These are phyloP conservation scores for Calliphora vomitoria DNA, from an alignment of 2,888 invertebrate species.

Conservation along the genomic window DNA sequence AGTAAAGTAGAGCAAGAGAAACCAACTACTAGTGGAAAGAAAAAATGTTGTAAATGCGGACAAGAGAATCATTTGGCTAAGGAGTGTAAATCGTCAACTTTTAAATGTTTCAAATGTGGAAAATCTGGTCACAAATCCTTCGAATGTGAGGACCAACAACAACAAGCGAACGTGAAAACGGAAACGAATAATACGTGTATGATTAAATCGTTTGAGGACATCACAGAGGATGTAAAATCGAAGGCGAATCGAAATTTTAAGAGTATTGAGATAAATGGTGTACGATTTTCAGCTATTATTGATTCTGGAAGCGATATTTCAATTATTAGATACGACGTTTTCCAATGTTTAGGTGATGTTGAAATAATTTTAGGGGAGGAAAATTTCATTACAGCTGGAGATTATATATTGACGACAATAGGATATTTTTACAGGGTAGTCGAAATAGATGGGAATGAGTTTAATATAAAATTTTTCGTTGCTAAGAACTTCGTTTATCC, in stretches of 20 bases:
- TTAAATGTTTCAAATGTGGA: conserved; percentile 24
- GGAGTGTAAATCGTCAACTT: neutral
- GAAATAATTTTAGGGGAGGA: neutral
- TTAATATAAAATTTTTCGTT: neutral
- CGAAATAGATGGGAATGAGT: neutral
- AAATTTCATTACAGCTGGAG: neutral
- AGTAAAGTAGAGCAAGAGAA: neutral
- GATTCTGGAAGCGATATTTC: conserved; percentile 25
- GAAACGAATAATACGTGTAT: neutral
- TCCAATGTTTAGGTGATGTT: neutral
- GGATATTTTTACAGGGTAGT: neutral
- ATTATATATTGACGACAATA: neutral
- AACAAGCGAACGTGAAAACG: neutral
- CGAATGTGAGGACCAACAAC: neutral
- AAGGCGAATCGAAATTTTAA: neutral
- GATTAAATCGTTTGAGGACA: neutral
- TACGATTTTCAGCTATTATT: neutral
- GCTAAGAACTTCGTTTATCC: neutral
- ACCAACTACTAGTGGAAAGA: neutral
- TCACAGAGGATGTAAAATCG: neutral
- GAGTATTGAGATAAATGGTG: neutral
- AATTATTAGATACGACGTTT: neutral
- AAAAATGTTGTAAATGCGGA: conserved; percentile 18
- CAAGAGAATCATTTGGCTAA: neutral
- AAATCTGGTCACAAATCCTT: neutral